Conservation (phyloP, 1,140 invertebrate species). For the Drosophila sp. region DNA sequence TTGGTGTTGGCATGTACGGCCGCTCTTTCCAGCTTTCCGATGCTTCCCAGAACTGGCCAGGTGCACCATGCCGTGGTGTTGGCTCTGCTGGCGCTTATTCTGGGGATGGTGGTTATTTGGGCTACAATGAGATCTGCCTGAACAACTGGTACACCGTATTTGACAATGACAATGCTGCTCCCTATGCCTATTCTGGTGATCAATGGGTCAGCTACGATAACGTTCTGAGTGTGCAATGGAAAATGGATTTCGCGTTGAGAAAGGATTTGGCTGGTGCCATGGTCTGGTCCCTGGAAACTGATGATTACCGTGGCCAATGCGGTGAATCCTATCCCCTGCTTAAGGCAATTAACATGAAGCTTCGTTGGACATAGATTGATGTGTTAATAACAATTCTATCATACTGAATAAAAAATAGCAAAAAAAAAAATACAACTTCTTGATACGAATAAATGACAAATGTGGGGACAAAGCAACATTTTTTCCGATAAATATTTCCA, state of each 20-base stretch:
- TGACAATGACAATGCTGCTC: constrained; percentile 47
- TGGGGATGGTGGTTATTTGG: constrained; percentile 86
- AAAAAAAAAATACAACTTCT: too few species aligned
- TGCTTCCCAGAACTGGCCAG: constrained; percentile 83
- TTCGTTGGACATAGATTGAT: constrained; percentile 61
- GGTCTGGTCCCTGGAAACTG: constrained; percentile 92
- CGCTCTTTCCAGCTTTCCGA: constrained; percentile 86
- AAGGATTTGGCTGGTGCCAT: constrained; percentile 89
- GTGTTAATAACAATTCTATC: background rate
- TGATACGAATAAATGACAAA: too few species aligned
- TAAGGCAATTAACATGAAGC: constrained; percentile 73
- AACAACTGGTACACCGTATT: constrained; percentile 66
- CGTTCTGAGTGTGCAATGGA: constrained; percentile 76
- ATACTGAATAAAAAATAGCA: background rate
- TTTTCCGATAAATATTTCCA: too few species aligned
- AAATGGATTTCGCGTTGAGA: constrained; percentile 67
- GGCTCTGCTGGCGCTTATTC: constrained; percentile 89
- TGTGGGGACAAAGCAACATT: too few species aligned
- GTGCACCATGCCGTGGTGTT: constrained; percentile 84
- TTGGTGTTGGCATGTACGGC: constrained; percentile 89
- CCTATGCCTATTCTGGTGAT: constrained; percentile 78
- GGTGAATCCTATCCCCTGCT: constrained; percentile 84
- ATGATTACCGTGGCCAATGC: constrained; percentile 89
- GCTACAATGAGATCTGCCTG: constrained; percentile 89
- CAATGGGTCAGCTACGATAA: constrained; percentile 83